Evolutionary conservation across 2,113 vertebrate species (phyloP), one percentile per base, ranked within the genome.

Genomic region (Recurvirostra avosetta): DNA sequence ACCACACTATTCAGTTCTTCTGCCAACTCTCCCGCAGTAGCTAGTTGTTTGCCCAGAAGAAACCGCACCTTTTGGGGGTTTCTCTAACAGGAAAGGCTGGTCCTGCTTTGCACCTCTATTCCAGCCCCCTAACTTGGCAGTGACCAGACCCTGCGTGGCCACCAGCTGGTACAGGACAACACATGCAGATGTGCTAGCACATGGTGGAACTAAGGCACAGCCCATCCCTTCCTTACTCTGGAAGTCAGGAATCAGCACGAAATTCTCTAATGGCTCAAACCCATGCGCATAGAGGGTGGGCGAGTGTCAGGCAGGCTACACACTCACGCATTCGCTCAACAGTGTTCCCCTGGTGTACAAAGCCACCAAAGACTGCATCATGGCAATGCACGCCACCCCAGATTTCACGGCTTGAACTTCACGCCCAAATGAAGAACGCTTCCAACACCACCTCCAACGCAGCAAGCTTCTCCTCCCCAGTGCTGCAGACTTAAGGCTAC

Each of bases 391-490:
- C 2, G 1, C 47, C 40, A 38, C 32, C 77, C 50, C 70, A 66
- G 1, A 25, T 26, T 12, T 5, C 38, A 36, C 3, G 16, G 14
- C 8, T 52, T 82, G n/a, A 63, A 47, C 67, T n/a, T 55, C 56
- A 47, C 3, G 17, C 13, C 13, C 1, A 1, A 15, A 30, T 3
- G 45, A 62, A 70, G 45, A 70, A 34, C 0, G 0, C 9, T 29
- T 56, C 58, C 12, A 15, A 1, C 21, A n/a, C 36, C 84, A 65
- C 50, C 62, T 65, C 62, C 26, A 76, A 8, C 23, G 18, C 68
- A 77, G 20, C 23, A 68, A 30, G 8, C 55, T 80, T 70, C 20
- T 9, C n/a, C 43, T 52, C 38, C 22, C 13, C 16, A 0, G 6
- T 2, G 13, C 65, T n/a, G 18, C 16, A 40, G 65, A 8, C 38